Percentiles rank a stretch among this genome's conserved stretches.
These are phyloP conservation scores for Plestiodon gilberti DNA, from an alignment of 2,113 vertebrate genomes.

Conservation along the genomic window DNA sequence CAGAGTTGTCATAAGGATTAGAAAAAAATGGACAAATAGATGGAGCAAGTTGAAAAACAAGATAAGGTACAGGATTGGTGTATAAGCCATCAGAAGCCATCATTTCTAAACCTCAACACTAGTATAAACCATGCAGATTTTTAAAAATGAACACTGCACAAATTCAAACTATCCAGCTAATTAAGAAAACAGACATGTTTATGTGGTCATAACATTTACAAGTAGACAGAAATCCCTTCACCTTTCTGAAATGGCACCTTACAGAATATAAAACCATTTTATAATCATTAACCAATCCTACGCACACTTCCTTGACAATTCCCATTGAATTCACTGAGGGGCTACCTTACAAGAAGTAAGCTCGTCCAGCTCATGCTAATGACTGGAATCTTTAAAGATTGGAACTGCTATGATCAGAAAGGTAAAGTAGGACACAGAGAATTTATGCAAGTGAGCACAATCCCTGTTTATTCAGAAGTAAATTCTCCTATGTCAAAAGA, in stretches of 20 bases:
- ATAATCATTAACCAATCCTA: constrained; percentile 12
- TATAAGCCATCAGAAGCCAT: neutral
- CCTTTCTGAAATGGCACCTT: neutral
- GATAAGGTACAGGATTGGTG: neutral
- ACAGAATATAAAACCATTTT: constrained; percentile 18
- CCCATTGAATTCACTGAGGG: neutral
- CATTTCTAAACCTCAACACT: neutral
- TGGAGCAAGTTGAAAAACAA: neutral
- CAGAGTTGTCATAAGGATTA: neutral
- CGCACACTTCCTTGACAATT: neutral
- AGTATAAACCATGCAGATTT: neutral
- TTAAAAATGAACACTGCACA: neutral
- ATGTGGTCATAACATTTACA: neutral
- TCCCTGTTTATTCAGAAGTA: neutral
- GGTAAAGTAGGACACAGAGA: constrained; percentile 32
- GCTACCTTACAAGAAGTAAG: neutral
- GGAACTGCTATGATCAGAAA: neutral
- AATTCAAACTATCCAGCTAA: neutral
- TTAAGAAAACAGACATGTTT: neutral
- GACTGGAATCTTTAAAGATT: neutral
- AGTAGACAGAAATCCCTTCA: neutral
- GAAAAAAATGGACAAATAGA: neutral
- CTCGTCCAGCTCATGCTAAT: neutral
- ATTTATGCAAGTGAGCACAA: neutral
- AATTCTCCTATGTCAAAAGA: neutral